Conservation (phyloP, 2,888 invertebrate species). For the Sinodicranocentrus sp. region DNA sequence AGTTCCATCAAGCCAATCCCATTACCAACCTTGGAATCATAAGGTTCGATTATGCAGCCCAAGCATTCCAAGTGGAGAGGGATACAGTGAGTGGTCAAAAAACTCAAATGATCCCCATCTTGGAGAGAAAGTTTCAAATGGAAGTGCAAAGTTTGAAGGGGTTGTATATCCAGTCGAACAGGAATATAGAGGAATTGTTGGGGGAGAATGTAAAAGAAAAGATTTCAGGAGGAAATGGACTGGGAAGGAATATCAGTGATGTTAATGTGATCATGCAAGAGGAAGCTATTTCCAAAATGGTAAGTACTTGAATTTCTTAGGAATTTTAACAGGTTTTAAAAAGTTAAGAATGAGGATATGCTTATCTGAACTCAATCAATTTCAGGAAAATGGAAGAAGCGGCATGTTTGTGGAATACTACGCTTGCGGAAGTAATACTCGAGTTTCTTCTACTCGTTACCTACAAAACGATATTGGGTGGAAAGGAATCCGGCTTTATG, state of each 20-base stretch:
- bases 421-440: background rate
- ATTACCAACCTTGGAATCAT: background rate
- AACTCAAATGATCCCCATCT: background rate
- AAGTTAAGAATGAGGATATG: no score
- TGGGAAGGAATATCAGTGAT: no score
- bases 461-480: background rate
- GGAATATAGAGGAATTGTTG: no score
- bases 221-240: no score
- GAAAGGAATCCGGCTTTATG: background rate
- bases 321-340: background rate
- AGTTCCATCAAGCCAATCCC: background rate
- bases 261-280: no score
- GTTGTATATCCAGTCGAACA: background rate
- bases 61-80: background rate
- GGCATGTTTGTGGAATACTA: slow-evolving; percentile 7
- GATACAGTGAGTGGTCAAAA: background rate
- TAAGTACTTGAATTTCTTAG: background rate
- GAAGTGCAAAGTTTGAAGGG: background rate
- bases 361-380: no score
- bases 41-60: background rate
- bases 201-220: no score
- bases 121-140: background rate
- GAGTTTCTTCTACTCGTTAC: background rate
- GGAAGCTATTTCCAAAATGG: background rate
- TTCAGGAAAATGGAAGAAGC: background rate